Percentiles rank a stretch among this genome's conserved stretches.
Conservation (phyloP, 1,140 invertebrate genomes). For the Scaptomyza montana region DNA sequence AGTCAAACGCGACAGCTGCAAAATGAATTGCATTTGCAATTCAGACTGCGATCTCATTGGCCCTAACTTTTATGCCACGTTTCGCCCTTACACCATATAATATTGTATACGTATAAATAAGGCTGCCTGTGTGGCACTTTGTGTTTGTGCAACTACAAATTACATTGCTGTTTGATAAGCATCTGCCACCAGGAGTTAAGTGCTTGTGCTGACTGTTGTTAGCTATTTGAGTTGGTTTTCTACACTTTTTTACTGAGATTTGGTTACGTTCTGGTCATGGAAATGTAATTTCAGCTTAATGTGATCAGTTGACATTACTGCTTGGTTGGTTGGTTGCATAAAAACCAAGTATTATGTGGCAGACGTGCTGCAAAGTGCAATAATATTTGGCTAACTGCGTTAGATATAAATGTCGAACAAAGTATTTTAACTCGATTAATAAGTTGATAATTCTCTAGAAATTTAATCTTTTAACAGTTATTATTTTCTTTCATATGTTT, state of each 20-base stretch:
- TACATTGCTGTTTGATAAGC: slow-evolving; percentile 66
- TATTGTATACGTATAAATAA: too few relatives aligned
- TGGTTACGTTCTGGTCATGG: slow-evolving; percentile 22
- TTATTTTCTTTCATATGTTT: neutral
- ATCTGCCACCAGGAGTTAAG: slow-evolving; percentile 14
- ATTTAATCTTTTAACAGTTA: neutral
- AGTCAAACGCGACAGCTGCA: slow-evolving; percentile 16
- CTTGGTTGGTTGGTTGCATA: slow-evolving; percentile 10
- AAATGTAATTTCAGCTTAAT: slow-evolving; percentile 76
- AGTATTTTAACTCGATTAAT: slow-evolving; percentile 4
- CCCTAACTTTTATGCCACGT: slow-evolving; percentile 30
- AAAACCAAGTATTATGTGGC: slow-evolving; percentile 31
- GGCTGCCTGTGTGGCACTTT: slow-evolving; percentile 69
- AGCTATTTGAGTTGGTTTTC: too few relatives aligned
- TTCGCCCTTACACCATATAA: slow-evolving; percentile 27
- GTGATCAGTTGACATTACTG: slow-evolving; percentile 74
- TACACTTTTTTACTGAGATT: neutral
- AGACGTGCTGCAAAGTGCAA: slow-evolving; percentile 25
- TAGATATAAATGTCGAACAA: neutral
- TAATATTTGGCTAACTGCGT: neutral
- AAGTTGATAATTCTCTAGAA: neutral
- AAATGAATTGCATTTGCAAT: slow-evolving; percentile 60
- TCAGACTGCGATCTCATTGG: slow-evolving; percentile 53
- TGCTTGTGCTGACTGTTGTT: neutral
- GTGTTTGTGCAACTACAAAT: slow-evolving; percentile 71